Evolutionary conservation across 2,797 vertebrate species (phyloP).

Genomic region (Psittacula echo): DNA sequence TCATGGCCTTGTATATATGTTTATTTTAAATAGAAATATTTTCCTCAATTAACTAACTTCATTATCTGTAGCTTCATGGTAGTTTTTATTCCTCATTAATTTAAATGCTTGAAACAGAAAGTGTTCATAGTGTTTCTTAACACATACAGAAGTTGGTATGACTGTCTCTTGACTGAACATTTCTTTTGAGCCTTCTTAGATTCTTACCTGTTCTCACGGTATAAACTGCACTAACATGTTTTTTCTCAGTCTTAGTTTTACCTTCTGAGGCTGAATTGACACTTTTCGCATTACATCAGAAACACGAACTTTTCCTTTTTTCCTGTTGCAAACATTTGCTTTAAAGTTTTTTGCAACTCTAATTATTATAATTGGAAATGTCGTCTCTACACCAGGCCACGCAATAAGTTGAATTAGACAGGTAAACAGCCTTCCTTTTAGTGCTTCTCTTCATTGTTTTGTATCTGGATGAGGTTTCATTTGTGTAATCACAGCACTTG

Average conservation of each 20-base stretch:
- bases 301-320: not conserved
- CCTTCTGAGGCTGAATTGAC: not conserved
- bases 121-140: not conserved
- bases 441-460: not conserved
- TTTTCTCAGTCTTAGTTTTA: not conserved
- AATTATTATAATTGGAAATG: not conserved
- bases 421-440: not conserved
- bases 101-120: not conserved
- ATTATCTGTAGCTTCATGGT: not conserved
- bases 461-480: not conserved
- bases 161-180: not conserved
- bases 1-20: not conserved
- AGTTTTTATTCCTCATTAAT: not conserved
- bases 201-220: not conserved
- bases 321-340: fast-evolving
- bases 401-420: not conserved
- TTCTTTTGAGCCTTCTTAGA: not conserved
- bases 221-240: not conserved
- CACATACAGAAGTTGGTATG: not conserved
- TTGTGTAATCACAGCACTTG: not conserved
- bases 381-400: not conserved
- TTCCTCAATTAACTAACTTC: not conserved
- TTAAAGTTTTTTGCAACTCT: not conserved
- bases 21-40: not conserved
- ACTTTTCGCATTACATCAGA: not conserved